Conservation (phyloP, 2,113 vertebrate species). For the Rhinogobius similis region DNA sequence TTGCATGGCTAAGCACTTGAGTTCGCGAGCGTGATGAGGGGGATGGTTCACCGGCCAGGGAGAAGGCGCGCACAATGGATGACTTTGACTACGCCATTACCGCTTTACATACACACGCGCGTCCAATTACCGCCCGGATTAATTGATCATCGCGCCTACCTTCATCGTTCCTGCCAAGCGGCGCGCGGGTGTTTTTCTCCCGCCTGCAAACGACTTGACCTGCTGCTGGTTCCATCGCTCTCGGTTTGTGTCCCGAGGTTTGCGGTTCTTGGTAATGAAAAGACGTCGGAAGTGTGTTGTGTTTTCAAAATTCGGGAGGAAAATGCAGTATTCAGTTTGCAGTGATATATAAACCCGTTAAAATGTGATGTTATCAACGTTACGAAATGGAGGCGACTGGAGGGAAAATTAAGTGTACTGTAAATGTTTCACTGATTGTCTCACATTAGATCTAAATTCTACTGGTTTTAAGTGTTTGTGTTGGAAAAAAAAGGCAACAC, state of each 20-base stretch:
- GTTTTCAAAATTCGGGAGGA: too few species aligned
- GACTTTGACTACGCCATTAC: slow-evolving; percentile 95
- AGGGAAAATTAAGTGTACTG: too few species aligned
- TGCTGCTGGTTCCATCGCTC: slow-evolving; percentile 47
- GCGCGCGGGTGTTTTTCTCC: slow-evolving; percentile 69
- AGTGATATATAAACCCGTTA: too few species aligned
- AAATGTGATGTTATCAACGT: too few species aligned
- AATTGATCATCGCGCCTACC: slow-evolving; percentile 92
- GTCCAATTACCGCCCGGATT: slow-evolving; percentile 97
- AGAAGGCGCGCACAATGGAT: slow-evolving; percentile 88
- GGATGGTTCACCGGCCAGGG: slow-evolving; percentile 81
- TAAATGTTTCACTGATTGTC: too few species aligned
- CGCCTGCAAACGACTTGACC: slow-evolving; percentile 33
- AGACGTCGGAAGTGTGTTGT: not conserved
- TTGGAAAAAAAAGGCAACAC: too few species aligned
- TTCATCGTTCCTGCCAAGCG: slow-evolving; percentile 75
- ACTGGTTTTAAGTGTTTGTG: too few species aligned
- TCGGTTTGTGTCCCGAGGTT: slow-evolving; percentile 53
- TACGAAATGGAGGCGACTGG: too few species aligned
- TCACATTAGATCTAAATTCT: too few species aligned
- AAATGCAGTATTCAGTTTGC: too few species aligned
- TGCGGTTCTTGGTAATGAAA: slow-evolving; percentile 37
- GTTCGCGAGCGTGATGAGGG: slow-evolving; percentile 89
- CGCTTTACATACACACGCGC: slow-evolving; percentile 82
- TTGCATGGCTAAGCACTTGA: slow-evolving; percentile 97